Evolutionary conservation across 1,140 invertebrate species (phyloP), one percentile per base, ranked within the genome.

Genomic region (Ooceraea biroi): DNA sequence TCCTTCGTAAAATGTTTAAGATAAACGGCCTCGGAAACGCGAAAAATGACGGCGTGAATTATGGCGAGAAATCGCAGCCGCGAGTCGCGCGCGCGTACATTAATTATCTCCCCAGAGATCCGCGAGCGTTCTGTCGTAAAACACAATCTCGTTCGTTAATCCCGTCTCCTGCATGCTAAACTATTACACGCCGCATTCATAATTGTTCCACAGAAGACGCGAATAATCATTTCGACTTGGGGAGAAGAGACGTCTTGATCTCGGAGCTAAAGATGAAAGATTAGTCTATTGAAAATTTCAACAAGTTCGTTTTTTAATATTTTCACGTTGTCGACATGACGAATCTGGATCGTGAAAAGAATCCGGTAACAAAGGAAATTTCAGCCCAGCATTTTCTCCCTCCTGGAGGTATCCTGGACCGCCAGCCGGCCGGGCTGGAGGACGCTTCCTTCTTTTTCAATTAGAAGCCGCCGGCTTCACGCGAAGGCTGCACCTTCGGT

Each of bases 391-490:
- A 65, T 50, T 77, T 50, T 19, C 48, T 52, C 44, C 52, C 48
- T 52, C 44, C 52, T 27, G 36, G 22, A 8, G 22, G 22, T 19
- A 30, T 74, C 2, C n/a, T 46, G 36, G 36, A 25, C 4, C 8
- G 10, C 27, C 52, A 12, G n/a, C 19, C 27, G 50, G 12, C n/a
- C 27, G 27, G 27, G n/a, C 11, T n/a, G n/a, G 19, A 44, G 30
- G 4, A 58, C 17, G 27, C 60, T 78, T 78, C 12, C 50, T 78
- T 25, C 36, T 78, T 46, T 78, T 78, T 78, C 50, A 78, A 78
- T 69, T 78, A 78, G 48, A 55, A 57, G 41, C 19, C 61, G 30
- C 36, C 36, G 61, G 22, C 41, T 78, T 41, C 22, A 22, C 22
- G 65, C 22, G 46, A 17, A 7, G 46, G 30, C 36, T 2, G 36